phyloP scores from a whole-genome alignment of 2,113 vertebrate species.

The Pachycephala philippinensis region DNA sequence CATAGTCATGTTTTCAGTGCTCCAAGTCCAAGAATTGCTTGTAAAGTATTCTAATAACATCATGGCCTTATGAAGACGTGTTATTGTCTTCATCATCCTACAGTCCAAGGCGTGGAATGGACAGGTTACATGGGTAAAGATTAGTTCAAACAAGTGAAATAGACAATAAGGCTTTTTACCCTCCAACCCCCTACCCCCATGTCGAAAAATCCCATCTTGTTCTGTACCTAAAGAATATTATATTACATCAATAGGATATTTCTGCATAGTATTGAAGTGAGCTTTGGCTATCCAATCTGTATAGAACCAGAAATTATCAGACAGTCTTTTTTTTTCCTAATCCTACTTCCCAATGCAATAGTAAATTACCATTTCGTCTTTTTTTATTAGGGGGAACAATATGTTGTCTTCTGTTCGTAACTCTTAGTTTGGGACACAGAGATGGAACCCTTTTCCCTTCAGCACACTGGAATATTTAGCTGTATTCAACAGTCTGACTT shows the following conservation, averaged over 20 bases:
- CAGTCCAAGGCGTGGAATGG: slow-evolving; percentile 21
- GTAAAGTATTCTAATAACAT: slow-evolving; percentile 96
- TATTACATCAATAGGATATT: slow-evolving; percentile 48
- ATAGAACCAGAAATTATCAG: not conserved
- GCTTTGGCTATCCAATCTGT: not conserved
- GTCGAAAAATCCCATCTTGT: not conserved
- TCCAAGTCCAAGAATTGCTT: slow-evolving; percentile 97
- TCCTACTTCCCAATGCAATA: not conserved
- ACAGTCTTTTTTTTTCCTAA: not conserved
- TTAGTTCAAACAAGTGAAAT: not conserved
- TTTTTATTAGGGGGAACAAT: not conserved
- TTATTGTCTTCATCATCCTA: slow-evolving; percentile 99
- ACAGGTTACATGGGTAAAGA: slow-evolving; percentile 26
- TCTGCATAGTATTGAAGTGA: slow-evolving; percentile 60
- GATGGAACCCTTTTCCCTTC: not conserved
- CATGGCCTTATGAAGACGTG: slow-evolving; percentile 94
- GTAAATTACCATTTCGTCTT: not conserved
- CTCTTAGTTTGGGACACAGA: not conserved
- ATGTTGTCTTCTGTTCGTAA: not conserved
- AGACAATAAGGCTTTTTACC: not conserved
- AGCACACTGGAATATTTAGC: not conserved
- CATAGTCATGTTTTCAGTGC: slow-evolving; percentile 91
- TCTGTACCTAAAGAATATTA: not conserved
- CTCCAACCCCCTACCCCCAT: not conserved
- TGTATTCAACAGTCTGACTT: not conserved